Evolutionary conservation across 2,888 invertebrate species (phyloP).

Genomic region (Leucozona laternaria): DNA sequence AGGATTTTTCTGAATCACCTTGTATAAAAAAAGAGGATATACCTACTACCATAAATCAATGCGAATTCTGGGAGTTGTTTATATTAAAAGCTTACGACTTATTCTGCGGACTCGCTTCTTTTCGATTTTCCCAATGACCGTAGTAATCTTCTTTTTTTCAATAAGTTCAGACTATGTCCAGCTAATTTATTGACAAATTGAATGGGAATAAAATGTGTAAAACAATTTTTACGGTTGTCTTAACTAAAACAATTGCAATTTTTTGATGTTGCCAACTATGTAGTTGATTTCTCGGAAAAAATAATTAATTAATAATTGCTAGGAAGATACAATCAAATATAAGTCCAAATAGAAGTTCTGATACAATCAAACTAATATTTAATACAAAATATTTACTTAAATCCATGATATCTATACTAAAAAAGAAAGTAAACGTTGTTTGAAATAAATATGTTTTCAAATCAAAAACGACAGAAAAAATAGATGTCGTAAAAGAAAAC

Average conservation of each 20-base stretch:
- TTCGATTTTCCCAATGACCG: neutral
- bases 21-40: neutral
- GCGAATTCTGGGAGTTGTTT: neutral
- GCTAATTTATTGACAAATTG: neutral
- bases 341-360: too few species aligned
- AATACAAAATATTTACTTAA: too few species aligned
- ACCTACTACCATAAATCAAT: neutral
- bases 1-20: neutral
- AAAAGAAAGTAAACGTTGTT: too few species aligned
- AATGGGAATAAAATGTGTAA: neutral
- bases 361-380: too few species aligned
- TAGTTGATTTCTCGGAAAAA: neutral
- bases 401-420: too few species aligned
- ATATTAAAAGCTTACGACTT: neutral
- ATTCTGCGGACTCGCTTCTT: neutral
- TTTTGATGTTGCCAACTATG: neutral
- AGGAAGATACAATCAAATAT: too few species aligned
- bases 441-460: too few species aligned
- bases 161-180: neutral
- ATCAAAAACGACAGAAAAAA: too few species aligned
- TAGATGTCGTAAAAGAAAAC: too few species aligned
- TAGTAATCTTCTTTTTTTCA: neutral
- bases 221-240: neutral
- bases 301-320: neutral
- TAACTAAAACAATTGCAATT: too few species aligned